Evolutionary conservation across 2,888 invertebrate genomes (phyloP).

Genomic region (Theretra japonica): DNA sequence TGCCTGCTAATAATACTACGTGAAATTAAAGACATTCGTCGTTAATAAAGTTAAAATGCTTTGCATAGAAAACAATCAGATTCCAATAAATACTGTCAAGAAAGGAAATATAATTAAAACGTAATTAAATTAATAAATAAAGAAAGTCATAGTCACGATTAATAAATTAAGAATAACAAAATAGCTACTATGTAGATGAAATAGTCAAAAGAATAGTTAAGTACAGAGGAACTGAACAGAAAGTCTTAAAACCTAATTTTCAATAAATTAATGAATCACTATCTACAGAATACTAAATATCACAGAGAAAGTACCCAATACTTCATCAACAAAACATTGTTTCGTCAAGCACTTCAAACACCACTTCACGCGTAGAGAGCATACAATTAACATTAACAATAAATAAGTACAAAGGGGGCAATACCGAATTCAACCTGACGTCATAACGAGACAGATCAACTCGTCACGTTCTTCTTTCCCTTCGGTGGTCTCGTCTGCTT

Average conservation of each 20-base stretch:
- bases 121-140: slow-evolving; percentile 61
- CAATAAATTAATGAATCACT: slow-evolving; percentile 80
- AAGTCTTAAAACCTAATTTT: slow-evolving; percentile 70
- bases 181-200: slow-evolving; percentile 35
- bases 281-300: slow-evolving; percentile 83
- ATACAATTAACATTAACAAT: slow-evolving; percentile 48
- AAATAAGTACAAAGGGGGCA: slow-evolving; percentile 59
- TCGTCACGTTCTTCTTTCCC: slow-evolving; percentile 36
- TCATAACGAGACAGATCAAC: slow-evolving; percentile 37
- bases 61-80: slow-evolving; percentile 54
- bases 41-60: slow-evolving; percentile 50
- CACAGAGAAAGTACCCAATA: slow-evolving; percentile 84
- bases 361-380: slow-evolving; percentile 62
- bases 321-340: slow-evolving; percentile 78
- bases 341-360: slow-evolving; percentile 74
- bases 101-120: slow-evolving; percentile 49
- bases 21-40: slow-evolving; percentile 54
- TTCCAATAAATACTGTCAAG: slow-evolving; percentile 47
- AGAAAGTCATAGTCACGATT: slow-evolving; percentile 52
- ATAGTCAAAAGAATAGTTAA: slow-evolving; percentile 44
- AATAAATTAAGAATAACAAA: slow-evolving; percentile 49
- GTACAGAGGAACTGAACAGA: slow-evolving; percentile 71
- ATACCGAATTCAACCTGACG: slow-evolving; percentile 35
- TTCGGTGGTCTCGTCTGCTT: slow-evolving; percentile 50
- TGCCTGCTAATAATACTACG: slow-evolving; percentile 74